These are phyloP conservation scores for Mareca strepera DNA, from an alignment of 2,797 vertebrate genomes.

Conservation along the genomic window DNA sequence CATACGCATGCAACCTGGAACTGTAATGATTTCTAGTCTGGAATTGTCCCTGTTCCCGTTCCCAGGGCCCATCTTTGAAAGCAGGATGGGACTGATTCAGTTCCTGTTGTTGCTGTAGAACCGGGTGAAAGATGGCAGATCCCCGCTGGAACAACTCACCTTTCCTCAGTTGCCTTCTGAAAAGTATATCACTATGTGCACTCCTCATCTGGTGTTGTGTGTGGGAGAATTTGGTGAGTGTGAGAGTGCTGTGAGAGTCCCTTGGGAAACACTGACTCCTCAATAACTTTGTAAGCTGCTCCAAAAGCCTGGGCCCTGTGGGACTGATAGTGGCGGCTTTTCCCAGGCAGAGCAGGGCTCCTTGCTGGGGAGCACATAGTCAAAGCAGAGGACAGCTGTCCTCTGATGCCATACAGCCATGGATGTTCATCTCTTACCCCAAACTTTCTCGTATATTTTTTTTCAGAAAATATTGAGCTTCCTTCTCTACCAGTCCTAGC, in stretches of 20 bases:
- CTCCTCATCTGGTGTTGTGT: background rate
- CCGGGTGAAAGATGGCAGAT: background rate
- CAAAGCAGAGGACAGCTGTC: background rate
- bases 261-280: background rate
- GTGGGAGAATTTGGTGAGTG: background rate
- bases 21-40: constrained; percentile 68
- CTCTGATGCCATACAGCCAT: background rate
- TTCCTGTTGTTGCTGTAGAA: background rate
- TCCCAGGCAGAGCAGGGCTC: background rate
- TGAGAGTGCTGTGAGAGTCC: background rate
- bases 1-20: background rate
- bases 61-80: constrained; percentile 51
- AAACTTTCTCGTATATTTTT: background rate
- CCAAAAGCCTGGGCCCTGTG: background rate
- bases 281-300: background rate
- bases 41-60: constrained; percentile 31
- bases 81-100: background rate
- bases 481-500: background rate
- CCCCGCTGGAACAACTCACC: background rate
- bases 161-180: background rate
- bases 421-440: background rate
- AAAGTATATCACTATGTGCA: background rate
- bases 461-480: background rate
- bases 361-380: background rate
- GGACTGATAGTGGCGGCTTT: background rate